Conservation (phyloP, 2,797 vertebrate genomes). For the Helarctos malayanus region DNA sequence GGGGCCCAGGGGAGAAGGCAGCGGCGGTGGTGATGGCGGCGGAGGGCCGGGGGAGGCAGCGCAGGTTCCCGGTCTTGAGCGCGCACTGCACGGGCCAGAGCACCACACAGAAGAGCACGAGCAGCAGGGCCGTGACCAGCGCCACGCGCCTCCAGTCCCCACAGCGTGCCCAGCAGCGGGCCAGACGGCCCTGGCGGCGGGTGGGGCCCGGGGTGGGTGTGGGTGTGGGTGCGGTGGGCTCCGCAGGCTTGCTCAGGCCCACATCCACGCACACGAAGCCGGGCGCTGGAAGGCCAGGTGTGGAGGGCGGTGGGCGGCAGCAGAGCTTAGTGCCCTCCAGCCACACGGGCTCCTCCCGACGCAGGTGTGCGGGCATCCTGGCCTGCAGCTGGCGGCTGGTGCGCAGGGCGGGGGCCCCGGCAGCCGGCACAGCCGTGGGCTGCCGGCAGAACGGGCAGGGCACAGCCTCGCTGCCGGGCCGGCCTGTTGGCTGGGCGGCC, state of each 20-base stretch:
- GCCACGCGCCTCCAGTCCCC: conserved; percentile 94
- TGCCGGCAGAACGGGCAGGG: conserved; percentile 96
- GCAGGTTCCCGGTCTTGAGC: conserved; percentile 93
- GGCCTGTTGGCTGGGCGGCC: conserved; percentile 87
- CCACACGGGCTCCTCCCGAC: conserved; percentile 93
- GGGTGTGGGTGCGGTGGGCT: accelerated
- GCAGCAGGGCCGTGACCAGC: conserved; percentile 90
- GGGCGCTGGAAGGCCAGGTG: conserved; percentile 61
- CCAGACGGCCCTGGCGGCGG: conserved; percentile 24
- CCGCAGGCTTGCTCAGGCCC: conserved; percentile 89
- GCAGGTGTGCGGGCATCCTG: conserved; percentile 93
- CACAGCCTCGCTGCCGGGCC: conserved; percentile 87
- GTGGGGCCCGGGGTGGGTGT: accelerated
- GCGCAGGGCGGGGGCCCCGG: conserved; percentile 92
- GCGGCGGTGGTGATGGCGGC: accelerated
- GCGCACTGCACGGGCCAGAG: conserved; percentile 97
- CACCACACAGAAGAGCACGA: conserved; percentile 93
- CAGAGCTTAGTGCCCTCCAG: conserved; percentile 96
- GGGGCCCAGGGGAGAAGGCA: not conserved
- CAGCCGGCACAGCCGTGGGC: conserved; percentile 91
- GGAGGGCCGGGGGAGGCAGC: conserved; percentile 87
- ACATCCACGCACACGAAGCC: conserved; percentile 94
- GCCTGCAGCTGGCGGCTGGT: conserved; percentile 94
- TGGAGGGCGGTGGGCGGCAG: conserved; percentile 87
- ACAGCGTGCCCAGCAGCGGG: conserved; percentile 86